Evolutionary conservation across 2,113 vertebrate species (phyloP), one percentile per base, ranked within the genome.

Genomic region (Pelmatolapia mariae): DNA sequence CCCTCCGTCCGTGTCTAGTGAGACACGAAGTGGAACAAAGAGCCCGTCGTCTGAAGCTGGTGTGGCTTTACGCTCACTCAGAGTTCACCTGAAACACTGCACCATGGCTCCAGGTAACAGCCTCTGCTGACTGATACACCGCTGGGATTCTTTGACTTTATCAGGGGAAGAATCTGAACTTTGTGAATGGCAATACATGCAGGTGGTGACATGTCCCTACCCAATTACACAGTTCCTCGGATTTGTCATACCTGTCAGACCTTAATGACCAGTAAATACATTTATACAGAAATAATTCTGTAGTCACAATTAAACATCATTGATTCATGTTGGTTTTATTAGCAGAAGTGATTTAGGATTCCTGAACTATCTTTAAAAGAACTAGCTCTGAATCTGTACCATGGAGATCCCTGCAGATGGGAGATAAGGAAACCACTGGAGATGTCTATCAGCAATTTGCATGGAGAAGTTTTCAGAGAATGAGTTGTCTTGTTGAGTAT

Each of bases 81-180:
- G 92, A 95, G 95, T 95, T 96, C 96, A 95, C 76, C 93, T 96
- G 96, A 96, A 96, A 96, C 95, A 89, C 83, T 24, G 95, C 96
- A 96, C 96, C 83, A 89, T 96, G 82, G 94, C 95, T 96, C 91
- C 93, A 94, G 95, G 95, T 95, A 89, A 95, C 93, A 80, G 90
- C 83, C 87, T 89, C 89, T 19, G 38, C 91, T 94, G 91, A 89
- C 88, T 89, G 88, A 89, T 88, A 88, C 93, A 91, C 93, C 61
- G 8, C 92, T 80, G 87, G 88, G 89, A 91, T 94, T 90, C 81
- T 93, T 93, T 91, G 86, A 89, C 91, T 90, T 92, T 91, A 95
- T 95, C 94, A 10, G 84, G n/a, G 47, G 66, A 85, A 86, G 84
- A 82, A 95, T 93, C 93, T 94, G 91, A 92, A 92, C 90, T 93